Evolutionary conservation across 2,113 vertebrate genomes (phyloP).

Genomic region (Sinocyclocheilus grahami): DNA sequence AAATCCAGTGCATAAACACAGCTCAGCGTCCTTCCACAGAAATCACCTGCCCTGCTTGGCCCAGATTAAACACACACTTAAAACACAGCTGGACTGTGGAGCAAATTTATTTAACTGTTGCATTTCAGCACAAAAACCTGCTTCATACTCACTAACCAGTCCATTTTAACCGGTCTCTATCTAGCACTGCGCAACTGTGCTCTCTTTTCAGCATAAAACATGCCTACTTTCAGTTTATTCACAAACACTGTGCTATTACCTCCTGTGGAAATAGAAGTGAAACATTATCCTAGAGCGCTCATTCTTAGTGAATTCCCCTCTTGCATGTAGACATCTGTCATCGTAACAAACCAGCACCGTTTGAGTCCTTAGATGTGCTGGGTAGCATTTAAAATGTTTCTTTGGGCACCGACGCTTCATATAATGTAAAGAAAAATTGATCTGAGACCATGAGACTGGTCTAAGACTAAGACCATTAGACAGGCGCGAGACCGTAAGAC

Average conservation of each 20-base stretch:
- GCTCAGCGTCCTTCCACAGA: constrained; percentile 21
- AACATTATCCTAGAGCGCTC: not conserved
- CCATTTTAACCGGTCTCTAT: not conserved
- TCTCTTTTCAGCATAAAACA: not conserved
- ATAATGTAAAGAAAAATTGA: not conserved
- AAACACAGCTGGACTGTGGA: not conserved
- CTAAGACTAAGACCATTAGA: not conserved
- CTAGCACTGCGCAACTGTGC: not conserved
- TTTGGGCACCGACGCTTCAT: not conserved
- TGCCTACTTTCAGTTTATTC: not conserved
- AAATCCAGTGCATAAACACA: constrained; percentile 22
- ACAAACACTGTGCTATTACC: not conserved
- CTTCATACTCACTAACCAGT: not conserved
- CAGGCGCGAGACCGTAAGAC: not conserved
- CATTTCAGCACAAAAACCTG: constrained; percentile 8
- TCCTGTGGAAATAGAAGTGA: not conserved
- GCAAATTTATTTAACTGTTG: constrained; percentile 12
- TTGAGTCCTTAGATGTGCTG: not conserved
- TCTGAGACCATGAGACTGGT: not conserved
- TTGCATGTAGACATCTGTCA: not conserved
- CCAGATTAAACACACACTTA: not conserved
- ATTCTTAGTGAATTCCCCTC: not conserved
- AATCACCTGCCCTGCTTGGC: constrained; percentile 14
- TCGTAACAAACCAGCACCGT: not conserved
- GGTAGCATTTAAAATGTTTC: not conserved